Evolutionary conservation across 2,888 invertebrate species (phyloP), one percentile per base, ranked within the genome.

Genomic region (Drosophila emarginata): DNA sequence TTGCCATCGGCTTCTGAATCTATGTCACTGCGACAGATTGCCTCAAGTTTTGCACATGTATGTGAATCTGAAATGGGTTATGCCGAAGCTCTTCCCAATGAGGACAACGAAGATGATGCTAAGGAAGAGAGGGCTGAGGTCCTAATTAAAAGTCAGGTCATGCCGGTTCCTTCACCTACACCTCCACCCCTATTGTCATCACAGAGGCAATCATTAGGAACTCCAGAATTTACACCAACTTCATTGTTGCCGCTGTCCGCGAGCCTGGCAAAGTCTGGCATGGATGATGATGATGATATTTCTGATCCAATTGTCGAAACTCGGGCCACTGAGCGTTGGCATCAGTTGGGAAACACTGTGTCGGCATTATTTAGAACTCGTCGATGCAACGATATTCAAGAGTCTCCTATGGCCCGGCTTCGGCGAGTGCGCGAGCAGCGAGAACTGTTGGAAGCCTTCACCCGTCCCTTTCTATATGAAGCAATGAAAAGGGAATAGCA

Each of bases 1-100:
- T 7, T 40, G 58, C 26, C 11, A 28, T n/a, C 37, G 21, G 5
- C 12, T 5, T 26, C 57, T 11, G 15, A 7, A 14, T 14, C 23
- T 67, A 14, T 12, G 45, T 59, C 81, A 4, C 26, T 81, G 72
- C 74, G 81, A 5, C 57, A 79, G 12, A 80, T 81, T n/a, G 74
- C 87, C 2, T 87, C 87, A 5, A 81, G 87, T 21, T 87, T 71
- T 54, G 87, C 74, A 2, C 61, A 77, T 23, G 81, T 81, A 0
- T 63, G 77, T 28, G 66, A 87, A 21, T 59, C 78, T 7, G 40
- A 32, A 0, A 61, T 52, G 7, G 87, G 81, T 4, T 57, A 59
- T 0, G 61, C 15, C 37, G 71, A 58, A 14, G 78, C 80, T 0
- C 15, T 74, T 32, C 84, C 77, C 1, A 58, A 32, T 18, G 87